phyloP scores from a whole-genome alignment of 2,888 invertebrate genomes.

The Elaeidobius kamerunicus region DNA sequence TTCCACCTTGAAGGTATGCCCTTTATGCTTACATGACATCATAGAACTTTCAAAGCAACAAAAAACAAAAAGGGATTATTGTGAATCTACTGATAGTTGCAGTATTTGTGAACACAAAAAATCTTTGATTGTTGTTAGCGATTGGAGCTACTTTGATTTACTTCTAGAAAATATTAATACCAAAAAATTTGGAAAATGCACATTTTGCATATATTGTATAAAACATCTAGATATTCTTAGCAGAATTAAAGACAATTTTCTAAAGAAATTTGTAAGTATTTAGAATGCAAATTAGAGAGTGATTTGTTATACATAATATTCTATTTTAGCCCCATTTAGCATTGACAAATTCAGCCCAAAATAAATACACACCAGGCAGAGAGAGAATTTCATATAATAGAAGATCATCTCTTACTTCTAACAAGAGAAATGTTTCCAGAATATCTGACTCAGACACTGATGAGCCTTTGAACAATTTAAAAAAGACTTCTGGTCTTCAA shows the following conservation, averaged over 20 bases:
- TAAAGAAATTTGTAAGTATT: conserved; percentile 21
- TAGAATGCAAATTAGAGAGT: background rate
- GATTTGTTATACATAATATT: background rate
- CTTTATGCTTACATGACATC: conserved; percentile 9
- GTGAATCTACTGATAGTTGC: background rate
- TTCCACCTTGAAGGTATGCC: conserved; percentile 6
- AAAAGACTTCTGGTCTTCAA: background rate
- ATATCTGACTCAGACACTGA: conserved; percentile 4
- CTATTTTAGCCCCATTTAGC: background rate
- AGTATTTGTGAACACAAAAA: background rate
- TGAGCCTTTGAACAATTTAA: background rate
- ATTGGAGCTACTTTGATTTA: conserved; percentile 13
- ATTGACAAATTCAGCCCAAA: background rate
- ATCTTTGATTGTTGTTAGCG: conserved; percentile 2
- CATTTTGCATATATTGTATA: conserved; percentile 7
- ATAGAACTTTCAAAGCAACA: conserved; percentile 1
- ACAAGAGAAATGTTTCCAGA: no score
- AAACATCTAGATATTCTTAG: conserved; percentile 10
- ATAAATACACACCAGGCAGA: no score
- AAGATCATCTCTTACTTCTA: no score
- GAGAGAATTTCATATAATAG: no score
- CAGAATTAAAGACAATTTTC: conserved; percentile 10
- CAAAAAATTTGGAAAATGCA: background rate
- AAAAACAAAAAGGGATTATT: background rate
- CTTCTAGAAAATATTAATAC: conserved; percentile 4